phyloP scores from a whole-genome alignment of 2,888 invertebrate species.

The Lathronympha strigana region DNA sequence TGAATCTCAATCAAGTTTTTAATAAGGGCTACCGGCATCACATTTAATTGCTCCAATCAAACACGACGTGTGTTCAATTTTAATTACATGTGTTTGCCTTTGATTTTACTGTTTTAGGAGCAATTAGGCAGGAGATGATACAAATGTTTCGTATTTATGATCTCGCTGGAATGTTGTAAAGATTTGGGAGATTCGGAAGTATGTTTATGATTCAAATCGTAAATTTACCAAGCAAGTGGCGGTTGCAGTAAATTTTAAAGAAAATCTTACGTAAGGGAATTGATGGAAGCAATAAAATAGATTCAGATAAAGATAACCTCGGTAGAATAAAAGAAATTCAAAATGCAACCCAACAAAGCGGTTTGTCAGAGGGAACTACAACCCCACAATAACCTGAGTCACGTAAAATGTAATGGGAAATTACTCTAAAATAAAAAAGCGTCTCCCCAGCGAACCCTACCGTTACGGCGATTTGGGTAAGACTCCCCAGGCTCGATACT shows the following conservation, averaged over 20 bases:
- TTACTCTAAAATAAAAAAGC: conserved; percentile 79
- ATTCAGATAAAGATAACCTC: conserved; percentile 40
- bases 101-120: conserved; percentile 32
- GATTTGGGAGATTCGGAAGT: conserved; percentile 3
- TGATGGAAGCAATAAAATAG: conserved; percentile 38
- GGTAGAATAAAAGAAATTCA: conserved; percentile 41
- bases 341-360: conserved; percentile 54
- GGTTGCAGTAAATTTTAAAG: neutral
- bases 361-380: conserved; percentile 54
- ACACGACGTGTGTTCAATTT: conserved; percentile 24
- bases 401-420: conserved; percentile 80
- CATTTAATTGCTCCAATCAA: conserved; percentile 32
- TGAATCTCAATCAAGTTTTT: conserved; percentile 39
- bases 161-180: conserved; percentile 9
- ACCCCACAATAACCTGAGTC: conserved; percentile 71
- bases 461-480: conserved; percentile 79
- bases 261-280: conserved; percentile 7
- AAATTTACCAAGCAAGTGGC: conserved; percentile 2
- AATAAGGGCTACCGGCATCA: conserved; percentile 38
- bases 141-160: conserved; percentile 27
- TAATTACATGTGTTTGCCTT: conserved; percentile 33
- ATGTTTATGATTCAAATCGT: conserved; percentile 1
- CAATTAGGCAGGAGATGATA: conserved; percentile 27
- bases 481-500: conserved; percentile 70
- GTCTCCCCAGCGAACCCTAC: conserved; percentile 70